Evolutionary conservation across 2,113 vertebrate genomes (phyloP), one percentile per base, ranked within the genome.

Genomic region (Nematolebias whitei): DNA sequence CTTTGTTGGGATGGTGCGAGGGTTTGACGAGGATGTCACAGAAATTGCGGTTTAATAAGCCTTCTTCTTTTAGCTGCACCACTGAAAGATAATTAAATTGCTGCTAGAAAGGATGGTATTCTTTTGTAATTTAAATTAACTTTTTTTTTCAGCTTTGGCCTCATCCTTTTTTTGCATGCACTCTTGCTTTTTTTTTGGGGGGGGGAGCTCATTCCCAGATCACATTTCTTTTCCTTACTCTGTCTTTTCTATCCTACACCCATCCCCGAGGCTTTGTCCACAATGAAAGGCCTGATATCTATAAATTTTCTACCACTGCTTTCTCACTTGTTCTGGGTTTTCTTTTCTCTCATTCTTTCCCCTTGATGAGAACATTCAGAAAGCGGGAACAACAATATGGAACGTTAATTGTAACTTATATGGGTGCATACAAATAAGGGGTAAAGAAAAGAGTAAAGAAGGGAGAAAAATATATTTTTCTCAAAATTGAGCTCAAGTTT

Each of bases 71-170:
- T 87, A 91, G 93, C 79, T 90, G 87, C 82, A 73, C 83, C 89
- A 87, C 71, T 89, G 85, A 82, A 90, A 92, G 89, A 93, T 93
- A 94, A 92, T 92, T 93, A 90, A 92, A 90, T 87, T 90, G 85
- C 90, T 87, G 85, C 74, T 86, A 86, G 88, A 94, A 92, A 91
- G 91, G 83, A 89, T 79, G 67, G 80, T 82, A 88, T 93, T 92
- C 92, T 94, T 93, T 94, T 93, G 91, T 92, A 91, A 93, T 94
- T 94, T 92, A 93, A 93, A 93, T 93, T 85, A 92, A 91, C 77
- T 86, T 88, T 89, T 78, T 82, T 45, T 57, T 71, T 48, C 49
- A 44, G 58, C 64, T 71, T 68, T 67, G 70, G 68, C 71, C 81
- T 89, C 71, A 68, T 74, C 80, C 72, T 84, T 71, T 80, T 83